A percentile compares a stretch with the other conserved stretches of the same genome.
phyloP scores from a whole-genome alignment of 2,113 vertebrate species.

The Haplochromis vanheusdeni region DNA sequence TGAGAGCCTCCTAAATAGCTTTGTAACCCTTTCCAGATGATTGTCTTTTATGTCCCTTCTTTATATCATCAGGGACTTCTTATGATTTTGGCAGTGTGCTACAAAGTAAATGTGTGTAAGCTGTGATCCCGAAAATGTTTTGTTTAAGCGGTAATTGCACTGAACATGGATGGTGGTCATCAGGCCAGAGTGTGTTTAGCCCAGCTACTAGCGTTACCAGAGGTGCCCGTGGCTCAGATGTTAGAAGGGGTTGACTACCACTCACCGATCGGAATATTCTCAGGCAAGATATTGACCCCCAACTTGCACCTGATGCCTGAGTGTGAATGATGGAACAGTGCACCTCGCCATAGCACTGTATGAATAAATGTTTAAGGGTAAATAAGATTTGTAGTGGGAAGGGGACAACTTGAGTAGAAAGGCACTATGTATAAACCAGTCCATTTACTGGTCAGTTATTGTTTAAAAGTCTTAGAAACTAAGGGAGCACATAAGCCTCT shows the following conservation, averaged over 20 bases:
- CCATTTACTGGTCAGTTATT: neutral
- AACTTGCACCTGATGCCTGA: neutral
- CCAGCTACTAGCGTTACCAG: neutral
- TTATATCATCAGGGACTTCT: neutral
- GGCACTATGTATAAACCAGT: neutral
- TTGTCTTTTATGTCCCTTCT: neutral
- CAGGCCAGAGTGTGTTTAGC: neutral
- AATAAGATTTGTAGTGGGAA: neutral
- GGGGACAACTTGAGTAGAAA: neutral
- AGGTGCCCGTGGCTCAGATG: neutral
- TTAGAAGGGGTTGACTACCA: neutral
- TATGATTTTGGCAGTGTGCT: neutral
- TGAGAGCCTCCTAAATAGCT: neutral
- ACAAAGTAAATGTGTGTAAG: neutral
- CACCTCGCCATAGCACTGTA: neutral
- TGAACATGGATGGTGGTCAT: neutral
- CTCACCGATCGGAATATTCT: neutral
- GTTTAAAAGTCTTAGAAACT: neutral
- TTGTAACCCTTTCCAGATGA: neutral
- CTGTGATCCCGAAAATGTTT: neutral
- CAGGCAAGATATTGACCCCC: neutral
- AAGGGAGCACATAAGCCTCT: neutral
- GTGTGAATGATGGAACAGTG: neutral
- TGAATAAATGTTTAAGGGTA: neutral
- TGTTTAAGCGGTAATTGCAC: neutral